phyloP scores from a whole-genome alignment of 2,888 invertebrate genomes.

The Drosophila cyrtoloma region DNA sequence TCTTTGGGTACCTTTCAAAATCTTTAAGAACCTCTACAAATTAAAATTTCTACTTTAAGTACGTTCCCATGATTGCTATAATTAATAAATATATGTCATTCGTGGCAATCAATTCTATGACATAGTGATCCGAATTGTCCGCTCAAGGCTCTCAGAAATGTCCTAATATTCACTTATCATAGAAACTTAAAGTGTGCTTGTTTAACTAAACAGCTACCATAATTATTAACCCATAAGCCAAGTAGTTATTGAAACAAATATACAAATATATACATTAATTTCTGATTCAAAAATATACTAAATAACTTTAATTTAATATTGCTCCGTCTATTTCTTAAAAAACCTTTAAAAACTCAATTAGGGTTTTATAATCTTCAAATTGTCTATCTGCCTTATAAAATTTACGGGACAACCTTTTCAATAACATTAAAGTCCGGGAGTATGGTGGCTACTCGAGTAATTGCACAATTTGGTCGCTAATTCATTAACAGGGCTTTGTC shows the following conservation, averaged over 20 bases:
- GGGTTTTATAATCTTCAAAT: background rate
- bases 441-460: background rate
- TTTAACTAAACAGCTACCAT: too few species aligned
- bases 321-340: background rate
- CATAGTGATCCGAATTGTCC: background rate
- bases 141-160: background rate
- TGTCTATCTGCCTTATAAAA: background rate
- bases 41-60: accelerated
- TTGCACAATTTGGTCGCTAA: background rate
- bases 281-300: background rate
- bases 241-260: too few species aligned
- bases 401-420: background rate
- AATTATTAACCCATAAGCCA: background rate
- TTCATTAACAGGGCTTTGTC: background rate
- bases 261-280: background rate
- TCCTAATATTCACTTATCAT: background rate
- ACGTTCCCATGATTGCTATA: background rate
- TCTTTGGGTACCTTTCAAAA: background rate
- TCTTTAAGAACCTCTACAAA: accelerated
- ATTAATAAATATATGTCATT: background rate
- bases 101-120: background rate
- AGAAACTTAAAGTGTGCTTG: background rate
- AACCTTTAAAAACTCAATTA: background rate
- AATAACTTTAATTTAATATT: background rate
- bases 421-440: background rate